Evolutionary conservation across 1,140 invertebrate species (phyloP), one percentile per base, ranked within the genome.

Genomic region (Pogonus chalceus): DNA sequence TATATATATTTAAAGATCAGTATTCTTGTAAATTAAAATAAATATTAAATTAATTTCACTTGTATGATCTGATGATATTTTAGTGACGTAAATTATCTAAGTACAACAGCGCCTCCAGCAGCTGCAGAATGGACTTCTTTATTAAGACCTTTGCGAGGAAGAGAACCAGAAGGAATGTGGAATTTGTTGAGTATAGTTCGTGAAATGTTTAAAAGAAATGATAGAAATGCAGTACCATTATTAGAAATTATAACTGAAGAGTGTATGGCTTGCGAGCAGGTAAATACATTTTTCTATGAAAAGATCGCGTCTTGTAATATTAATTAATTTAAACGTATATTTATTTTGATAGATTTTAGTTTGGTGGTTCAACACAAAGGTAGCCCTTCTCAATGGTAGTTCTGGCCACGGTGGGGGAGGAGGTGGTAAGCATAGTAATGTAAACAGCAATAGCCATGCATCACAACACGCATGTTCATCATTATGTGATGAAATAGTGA

Each of bases 91-190:
- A 98, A 98, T 74, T 97, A 95, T 70, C 74, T 98, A 64, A 92
- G 90, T 61, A 92, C 91, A 21, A 93, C 92, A 47, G 93, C 93
- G 2, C 95, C 95, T 12, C 94, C 95, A 4, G 94, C 94, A 2
- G 92, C 96, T 0, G 86, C 93, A 2, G 96, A 99, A 78, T 99
- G 94, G 92, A 88, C 89, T 18, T 95, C 89, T 23, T 69, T 98
- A 20, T 70, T 99, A 51, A 75, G 95, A 23, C 96, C 96, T 1
- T 69, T 99, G 23, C 73, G 95, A 4, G 94, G 95, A 0, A 76
- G 94, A 23, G 96, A 99, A 67, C 96, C 96, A 0, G 96, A 99
- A 73, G 95, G 95, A 35, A 95, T 98, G 88, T 96, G 93, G 92
- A 99, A 98, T 75, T 74, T 99, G 14, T 72, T 98, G 22, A 96